phyloP scores from a whole-genome alignment of 2,113 vertebrate genomes.

The Oreamnos americanus region DNA sequence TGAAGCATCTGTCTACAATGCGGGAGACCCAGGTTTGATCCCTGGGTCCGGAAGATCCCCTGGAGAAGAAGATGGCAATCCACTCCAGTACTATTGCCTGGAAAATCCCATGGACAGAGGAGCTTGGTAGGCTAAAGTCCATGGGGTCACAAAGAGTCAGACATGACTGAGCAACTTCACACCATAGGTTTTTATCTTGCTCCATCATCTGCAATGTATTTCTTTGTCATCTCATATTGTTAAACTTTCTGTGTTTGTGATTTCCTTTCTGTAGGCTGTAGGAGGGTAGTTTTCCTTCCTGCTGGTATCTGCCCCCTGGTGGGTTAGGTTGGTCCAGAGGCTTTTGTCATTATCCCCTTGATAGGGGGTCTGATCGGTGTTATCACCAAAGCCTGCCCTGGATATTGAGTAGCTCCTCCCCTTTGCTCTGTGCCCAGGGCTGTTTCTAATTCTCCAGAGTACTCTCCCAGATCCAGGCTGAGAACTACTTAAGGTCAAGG shows the following conservation, averaged over 20 bases:
- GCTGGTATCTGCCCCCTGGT: not conserved
- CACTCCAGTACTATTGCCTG: too few relatives aligned
- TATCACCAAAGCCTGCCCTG: not conserved
- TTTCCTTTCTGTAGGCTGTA: not conserved
- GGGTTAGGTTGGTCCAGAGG: not conserved
- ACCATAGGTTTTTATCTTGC: not conserved
- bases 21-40: fast-evolving
- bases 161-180: too few relatives aligned
- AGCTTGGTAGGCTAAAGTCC: too few relatives aligned
- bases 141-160: too few relatives aligned
- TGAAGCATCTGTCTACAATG: too few relatives aligned
- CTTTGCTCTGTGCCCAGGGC: not conserved
- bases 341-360: not conserved
- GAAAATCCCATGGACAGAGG: too few relatives aligned
- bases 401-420: not conserved
- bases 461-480: not conserved
- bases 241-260: not conserved
- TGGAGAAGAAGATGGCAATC: too few relatives aligned
- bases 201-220: not conserved
- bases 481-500: not conserved
- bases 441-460: not conserved
- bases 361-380: not conserved
- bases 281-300: not conserved
- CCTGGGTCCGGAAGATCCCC: too few relatives aligned
- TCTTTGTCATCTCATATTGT: not conserved